phyloP scores from a whole-genome alignment of 2,113 vertebrate genomes.

The Fukomys damarensis region DNA sequence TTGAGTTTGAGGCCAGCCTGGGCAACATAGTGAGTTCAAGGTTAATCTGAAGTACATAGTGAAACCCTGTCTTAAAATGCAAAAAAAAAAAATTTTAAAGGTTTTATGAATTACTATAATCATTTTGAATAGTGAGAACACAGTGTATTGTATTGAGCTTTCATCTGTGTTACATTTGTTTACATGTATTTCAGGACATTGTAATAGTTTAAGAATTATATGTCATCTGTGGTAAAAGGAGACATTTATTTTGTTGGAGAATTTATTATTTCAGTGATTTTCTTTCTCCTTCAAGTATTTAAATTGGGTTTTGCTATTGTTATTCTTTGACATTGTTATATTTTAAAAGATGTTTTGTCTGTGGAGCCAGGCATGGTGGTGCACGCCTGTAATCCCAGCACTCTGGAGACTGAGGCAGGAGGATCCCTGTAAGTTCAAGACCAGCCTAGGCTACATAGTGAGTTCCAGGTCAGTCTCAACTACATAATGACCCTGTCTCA shows the following conservation, averaged over 20 bases:
- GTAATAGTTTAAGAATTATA: slow-evolving; percentile 26
- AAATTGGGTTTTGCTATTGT: background rate
- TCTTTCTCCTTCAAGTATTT: background rate
- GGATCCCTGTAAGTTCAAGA: no score
- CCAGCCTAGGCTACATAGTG: no score
- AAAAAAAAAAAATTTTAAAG: background rate
- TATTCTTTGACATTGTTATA: background rate
- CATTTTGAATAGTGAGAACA: slow-evolving; percentile 20
- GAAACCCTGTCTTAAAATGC: background rate
- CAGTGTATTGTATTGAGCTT: background rate
- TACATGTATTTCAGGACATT: background rate
- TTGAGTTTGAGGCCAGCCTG: background rate
- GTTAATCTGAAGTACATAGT: background rate
- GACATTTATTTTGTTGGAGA: background rate
- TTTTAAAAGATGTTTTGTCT: background rate
- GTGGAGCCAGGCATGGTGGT: no score
- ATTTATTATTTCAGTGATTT: background rate
- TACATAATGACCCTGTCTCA: no score
- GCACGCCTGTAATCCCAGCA: no score
- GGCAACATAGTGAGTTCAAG: background rate
- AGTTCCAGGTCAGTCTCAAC: no score
- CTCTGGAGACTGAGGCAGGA: no score
- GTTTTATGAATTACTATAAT: background rate
- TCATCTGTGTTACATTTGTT: background rate
- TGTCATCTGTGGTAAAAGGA: background rate